These are phyloP conservation scores for Eriosoma lanigerum DNA, from an alignment of 1,140 invertebrate genomes.

Conservation along the genomic window DNA sequence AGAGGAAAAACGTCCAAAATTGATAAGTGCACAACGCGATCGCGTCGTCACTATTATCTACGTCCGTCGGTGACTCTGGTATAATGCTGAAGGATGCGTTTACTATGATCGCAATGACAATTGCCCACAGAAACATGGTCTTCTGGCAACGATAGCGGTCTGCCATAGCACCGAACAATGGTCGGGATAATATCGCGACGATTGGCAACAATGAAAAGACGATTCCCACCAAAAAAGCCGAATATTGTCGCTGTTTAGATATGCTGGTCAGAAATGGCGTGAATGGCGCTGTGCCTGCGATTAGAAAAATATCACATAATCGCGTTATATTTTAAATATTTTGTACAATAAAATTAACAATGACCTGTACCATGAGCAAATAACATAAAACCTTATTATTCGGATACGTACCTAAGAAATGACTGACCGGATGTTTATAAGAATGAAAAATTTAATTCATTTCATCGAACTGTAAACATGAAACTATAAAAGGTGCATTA, in stretches of 20 bases:
- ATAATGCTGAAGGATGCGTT: background rate
- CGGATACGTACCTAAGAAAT: too few species aligned
- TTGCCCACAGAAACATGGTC: conserved; percentile 65
- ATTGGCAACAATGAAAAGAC: conserved; percentile 80
- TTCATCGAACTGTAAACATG: too few species aligned
- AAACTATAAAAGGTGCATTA: too few species aligned
- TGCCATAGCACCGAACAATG: conserved; percentile 74
- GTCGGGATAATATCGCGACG: conserved; percentile 76
- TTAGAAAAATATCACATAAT: too few species aligned
- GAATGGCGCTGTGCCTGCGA: conserved; percentile 74
- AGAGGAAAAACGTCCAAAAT: background rate
- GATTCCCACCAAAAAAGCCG: conserved; percentile 70
- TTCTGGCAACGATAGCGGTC: conserved; percentile 78
- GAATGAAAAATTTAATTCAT: too few species aligned
- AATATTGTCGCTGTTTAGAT: conserved; percentile 80
- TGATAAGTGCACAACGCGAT: background rate
- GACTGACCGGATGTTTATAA: too few species aligned
- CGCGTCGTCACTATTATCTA: too few species aligned
- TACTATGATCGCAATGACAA: background rate
- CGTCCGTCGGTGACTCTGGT: background rate
- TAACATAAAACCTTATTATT: too few species aligned
- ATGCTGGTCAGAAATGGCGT: conserved; percentile 80
- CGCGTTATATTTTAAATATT: too few species aligned
- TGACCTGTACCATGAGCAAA: too few species aligned
- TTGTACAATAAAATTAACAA: too few species aligned